Conservation (phyloP, 2,113 vertebrate genomes). For the Callocephalon fimbriatum region DNA sequence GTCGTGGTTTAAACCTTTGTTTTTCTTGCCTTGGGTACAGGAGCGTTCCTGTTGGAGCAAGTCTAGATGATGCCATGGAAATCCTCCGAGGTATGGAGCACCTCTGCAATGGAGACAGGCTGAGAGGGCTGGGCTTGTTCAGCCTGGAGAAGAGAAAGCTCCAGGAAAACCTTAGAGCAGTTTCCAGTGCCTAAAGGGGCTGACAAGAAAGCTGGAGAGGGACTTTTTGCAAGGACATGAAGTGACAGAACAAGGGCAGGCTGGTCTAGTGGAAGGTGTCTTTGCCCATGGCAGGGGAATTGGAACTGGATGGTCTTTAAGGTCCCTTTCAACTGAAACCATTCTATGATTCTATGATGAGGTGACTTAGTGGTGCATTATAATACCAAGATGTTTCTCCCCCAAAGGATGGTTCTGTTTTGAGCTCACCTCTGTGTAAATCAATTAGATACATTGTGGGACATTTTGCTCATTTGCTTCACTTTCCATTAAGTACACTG, state of each 20-base stretch:
- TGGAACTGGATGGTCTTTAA: not conserved
- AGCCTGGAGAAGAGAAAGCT: not conserved
- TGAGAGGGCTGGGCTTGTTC: not conserved
- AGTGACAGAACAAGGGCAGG: not conserved
- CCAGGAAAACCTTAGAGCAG: not conserved
- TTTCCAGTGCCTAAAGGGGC: not conserved
- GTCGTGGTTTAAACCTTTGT: not conserved
- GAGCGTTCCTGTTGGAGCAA: not conserved
- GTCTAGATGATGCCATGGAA: not conserved
- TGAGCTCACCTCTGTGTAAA: not conserved
- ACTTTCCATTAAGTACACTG: not conserved
- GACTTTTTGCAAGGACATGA: not conserved
- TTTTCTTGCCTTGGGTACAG: not conserved
- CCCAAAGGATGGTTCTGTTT: not conserved
- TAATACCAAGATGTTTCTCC: not conserved
- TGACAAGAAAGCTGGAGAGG: not conserved
- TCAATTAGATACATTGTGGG: fast-evolving
- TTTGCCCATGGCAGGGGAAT: not conserved
- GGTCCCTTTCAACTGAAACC: not conserved
- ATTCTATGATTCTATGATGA: not conserved
- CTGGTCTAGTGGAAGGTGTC: not conserved
- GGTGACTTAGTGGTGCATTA: not conserved
- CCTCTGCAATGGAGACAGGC: not conserved
- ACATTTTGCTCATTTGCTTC: not conserved
- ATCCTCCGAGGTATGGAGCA: not conserved